phyloP scores from a whole-genome alignment of 2,888 invertebrate genomes.

The Coecobrya sp. region DNA sequence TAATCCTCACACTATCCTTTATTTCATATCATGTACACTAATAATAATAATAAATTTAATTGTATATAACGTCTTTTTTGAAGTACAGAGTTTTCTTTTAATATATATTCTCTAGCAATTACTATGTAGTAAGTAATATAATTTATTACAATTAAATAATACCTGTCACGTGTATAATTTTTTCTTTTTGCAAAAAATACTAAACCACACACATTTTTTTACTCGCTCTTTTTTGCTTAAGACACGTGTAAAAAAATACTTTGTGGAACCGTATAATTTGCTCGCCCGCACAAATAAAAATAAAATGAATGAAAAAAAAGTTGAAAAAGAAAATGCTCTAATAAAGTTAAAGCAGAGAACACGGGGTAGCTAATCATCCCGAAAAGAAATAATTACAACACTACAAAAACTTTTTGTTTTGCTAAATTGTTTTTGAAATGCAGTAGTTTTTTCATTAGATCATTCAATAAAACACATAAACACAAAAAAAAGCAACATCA shows the following conservation, averaged over 20 bases:
- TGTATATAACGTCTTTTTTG: slow-evolving; percentile 51
- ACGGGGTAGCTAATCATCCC: neutral
- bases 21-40: neutral
- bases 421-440: neutral
- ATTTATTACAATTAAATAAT: slow-evolving; percentile 40
- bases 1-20: neutral
- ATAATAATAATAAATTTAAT: slow-evolving; percentile 32
- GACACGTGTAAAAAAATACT: neutral
- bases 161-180: neutral
- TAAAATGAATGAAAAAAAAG: neutral
- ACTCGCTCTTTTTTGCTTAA: neutral
- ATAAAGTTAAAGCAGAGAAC: neutral
- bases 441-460: neutral
- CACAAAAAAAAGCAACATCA: slow-evolving; percentile 28
- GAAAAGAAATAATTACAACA: neutral
- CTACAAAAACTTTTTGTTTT: slow-evolving; percentile 1
- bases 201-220: slow-evolving; percentile 17
- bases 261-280: neutral
- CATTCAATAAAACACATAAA: slow-evolving; percentile 17
- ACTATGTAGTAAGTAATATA: neutral
- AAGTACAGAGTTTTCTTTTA: slow-evolving; percentile 19
- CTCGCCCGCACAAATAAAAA: neutral
- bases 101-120: neutral
- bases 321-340: neutral
- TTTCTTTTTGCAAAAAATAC: neutral